A percentile compares a stretch with the other conserved stretches of the same genome.
Conservation (phyloP, 2,113 vertebrate genomes). For the Bambusicola thoracicus region DNA sequence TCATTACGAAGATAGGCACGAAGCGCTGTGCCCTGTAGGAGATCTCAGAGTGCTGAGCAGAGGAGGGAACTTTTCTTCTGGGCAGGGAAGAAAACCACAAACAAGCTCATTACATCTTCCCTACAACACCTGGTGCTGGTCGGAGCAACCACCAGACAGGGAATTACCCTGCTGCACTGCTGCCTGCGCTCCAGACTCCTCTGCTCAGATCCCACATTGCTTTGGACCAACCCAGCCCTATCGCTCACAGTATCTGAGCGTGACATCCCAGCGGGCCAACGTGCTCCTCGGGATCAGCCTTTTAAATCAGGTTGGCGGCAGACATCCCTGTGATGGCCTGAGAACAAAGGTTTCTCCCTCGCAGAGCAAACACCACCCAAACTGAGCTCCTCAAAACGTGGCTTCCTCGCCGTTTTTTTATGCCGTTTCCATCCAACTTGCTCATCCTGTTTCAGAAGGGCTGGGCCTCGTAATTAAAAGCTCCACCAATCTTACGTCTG, state of each 20-base stretch:
- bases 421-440: conserved; percentile 62
- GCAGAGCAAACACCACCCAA: conserved; percentile 51
- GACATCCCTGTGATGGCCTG: conserved; percentile 11
- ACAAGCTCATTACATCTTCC: background rate
- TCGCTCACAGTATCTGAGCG: background rate
- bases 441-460: conserved; percentile 66
- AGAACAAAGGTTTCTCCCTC: conserved; percentile 60
- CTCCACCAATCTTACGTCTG: conserved; percentile 7
- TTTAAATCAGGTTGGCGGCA: conserved; percentile 64
- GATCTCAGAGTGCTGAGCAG: no score
- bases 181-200: no score
- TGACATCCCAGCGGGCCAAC: background rate
- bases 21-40: no score
- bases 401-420: conserved; percentile 64
- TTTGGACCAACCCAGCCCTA: background rate
- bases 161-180: background rate
- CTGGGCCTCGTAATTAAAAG: conserved; percentile 51
- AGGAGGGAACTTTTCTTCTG: background rate
- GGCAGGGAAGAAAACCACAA: conserved; percentile 1
- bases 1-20: no score
- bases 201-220: background rate
- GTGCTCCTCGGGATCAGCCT: background rate
- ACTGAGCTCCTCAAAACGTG: conserved; percentile 46
- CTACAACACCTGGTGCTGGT: background rate
- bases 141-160: background rate